These are phyloP conservation scores for Alosa alosa DNA, from an alignment of 2,113 vertebrate genomes.

Conservation along the genomic window DNA sequence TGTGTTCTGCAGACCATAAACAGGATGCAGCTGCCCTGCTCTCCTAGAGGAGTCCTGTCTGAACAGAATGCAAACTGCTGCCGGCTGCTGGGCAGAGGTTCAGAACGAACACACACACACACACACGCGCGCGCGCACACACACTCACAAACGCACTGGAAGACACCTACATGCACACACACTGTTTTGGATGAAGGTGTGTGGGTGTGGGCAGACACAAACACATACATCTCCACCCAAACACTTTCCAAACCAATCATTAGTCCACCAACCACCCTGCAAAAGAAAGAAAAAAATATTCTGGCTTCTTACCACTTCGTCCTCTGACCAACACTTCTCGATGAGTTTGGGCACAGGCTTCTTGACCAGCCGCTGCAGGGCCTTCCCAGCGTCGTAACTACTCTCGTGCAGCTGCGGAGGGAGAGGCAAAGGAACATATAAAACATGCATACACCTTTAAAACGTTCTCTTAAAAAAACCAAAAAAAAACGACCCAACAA, in stretches of 20 bases:
- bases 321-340: constrained; percentile 98
- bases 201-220: neutral
- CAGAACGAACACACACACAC: neutral
- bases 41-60: constrained; percentile 23
- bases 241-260: neutral
- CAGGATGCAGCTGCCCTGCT: constrained; percentile 79
- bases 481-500: neutral
- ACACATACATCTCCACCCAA: neutral
- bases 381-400: constrained; percentile 95
- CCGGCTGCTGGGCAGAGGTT: neutral
- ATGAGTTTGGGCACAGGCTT: constrained; percentile 97
- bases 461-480: neutral
- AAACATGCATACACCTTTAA: neutral
- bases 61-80: neutral
- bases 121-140: neutral
- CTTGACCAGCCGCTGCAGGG: constrained; percentile 96
- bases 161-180: neutral
- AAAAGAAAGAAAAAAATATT: neutral
- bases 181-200: neutral
- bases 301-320: constrained; percentile 89
- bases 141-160: neutral
- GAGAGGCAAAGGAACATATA: neutral
- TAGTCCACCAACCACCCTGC: neutral
- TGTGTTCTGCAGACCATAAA: constrained; percentile 65
- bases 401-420: constrained; percentile 89